phyloP scores from a whole-genome alignment of 2,888 invertebrate genomes.

The Notodromas monacha region DNA sequence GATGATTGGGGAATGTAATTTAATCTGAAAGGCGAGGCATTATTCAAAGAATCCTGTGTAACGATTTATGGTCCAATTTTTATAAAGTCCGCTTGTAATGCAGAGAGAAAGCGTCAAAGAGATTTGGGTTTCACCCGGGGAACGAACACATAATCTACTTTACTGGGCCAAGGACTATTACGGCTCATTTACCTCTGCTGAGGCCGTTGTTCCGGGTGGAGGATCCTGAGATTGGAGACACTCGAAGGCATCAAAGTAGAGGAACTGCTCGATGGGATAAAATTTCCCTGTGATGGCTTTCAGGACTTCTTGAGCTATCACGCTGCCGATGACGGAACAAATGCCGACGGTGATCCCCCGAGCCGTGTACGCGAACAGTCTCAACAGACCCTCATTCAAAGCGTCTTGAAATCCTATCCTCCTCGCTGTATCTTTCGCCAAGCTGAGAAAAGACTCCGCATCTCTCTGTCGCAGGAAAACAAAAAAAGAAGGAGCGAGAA shows the following conservation, averaged over 20 bases:
- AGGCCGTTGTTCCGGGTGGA: background rate
- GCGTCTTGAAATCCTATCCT: slow-evolving; percentile 19
- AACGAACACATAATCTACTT: too few species aligned
- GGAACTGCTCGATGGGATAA: slow-evolving; percentile 62
- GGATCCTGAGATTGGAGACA: slow-evolving; percentile 25
- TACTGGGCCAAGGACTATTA: too few species aligned
- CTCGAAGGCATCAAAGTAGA: slow-evolving; percentile 84
- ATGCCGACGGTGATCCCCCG: slow-evolving; percentile 55
- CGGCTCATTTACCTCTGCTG: background rate
- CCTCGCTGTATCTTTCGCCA: slow-evolving; percentile 19
- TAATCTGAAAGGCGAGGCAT: too few species aligned
- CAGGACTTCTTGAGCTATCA: slow-evolving; percentile 86
- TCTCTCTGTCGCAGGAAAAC: too few species aligned
- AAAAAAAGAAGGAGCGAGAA: too few species aligned
- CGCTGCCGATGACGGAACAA: slow-evolving; percentile 73
- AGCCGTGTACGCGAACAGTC: slow-evolving; percentile 40
- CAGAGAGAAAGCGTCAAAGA: too few species aligned
- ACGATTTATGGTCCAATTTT: too few species aligned
- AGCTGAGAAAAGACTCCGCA: slow-evolving; percentile 14
- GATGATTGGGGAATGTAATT: too few species aligned
- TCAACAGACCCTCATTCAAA: slow-evolving; percentile 28
- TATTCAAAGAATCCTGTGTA: too few species aligned
- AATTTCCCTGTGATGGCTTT: slow-evolving; percentile 92
- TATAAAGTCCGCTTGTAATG: too few species aligned
- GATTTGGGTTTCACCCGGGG: too few species aligned